A percentile compares a stretch with the other conserved stretches of the same genome.
Conservation (phyloP, 2,113 vertebrate genomes). For the Leucopternis melanops region DNA sequence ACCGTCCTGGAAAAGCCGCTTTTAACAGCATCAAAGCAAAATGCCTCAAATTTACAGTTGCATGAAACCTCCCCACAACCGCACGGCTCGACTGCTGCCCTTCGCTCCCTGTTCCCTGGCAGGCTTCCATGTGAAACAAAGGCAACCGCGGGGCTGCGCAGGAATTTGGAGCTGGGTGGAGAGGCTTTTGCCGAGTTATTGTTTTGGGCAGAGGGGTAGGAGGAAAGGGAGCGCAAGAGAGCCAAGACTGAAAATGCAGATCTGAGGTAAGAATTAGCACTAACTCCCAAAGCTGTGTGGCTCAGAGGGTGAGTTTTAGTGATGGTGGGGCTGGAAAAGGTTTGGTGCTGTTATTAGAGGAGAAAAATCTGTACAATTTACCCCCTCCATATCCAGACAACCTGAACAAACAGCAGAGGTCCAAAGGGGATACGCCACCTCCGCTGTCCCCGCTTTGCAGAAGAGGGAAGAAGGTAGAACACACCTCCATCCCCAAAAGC, state of each 20-base stretch:
- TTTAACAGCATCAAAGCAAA: conserved; percentile 50
- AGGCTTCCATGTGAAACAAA: conserved; percentile 47
- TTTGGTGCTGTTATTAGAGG: neutral
- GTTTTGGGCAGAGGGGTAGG: conserved; percentile 22
- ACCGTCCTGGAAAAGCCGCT: conserved; percentile 2
- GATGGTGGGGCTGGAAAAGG: neutral
- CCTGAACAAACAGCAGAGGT: neutral
- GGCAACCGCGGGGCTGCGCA: neutral
- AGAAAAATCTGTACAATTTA: neutral
- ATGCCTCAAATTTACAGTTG: conserved; percentile 50
- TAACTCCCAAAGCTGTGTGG: neutral
- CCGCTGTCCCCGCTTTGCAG: accelerated
- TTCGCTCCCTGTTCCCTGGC: conserved; percentile 46
- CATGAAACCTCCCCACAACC: conserved; percentile 37
- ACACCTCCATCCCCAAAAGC: neutral
- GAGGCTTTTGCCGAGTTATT: conserved; percentile 7
- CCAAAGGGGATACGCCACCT: neutral
- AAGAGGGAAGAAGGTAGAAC: neutral
- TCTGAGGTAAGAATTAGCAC: neutral
- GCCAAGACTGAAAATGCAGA: neutral
- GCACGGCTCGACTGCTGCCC: neutral
- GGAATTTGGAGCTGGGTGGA: conserved; percentile 46
- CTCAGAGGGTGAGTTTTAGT: neutral
- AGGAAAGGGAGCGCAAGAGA: neutral
- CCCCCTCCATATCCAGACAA: neutral